Base-by-base conservation (phyloP, 1,140 invertebrate genomes). In the Drosophila ironensis region DNA sequence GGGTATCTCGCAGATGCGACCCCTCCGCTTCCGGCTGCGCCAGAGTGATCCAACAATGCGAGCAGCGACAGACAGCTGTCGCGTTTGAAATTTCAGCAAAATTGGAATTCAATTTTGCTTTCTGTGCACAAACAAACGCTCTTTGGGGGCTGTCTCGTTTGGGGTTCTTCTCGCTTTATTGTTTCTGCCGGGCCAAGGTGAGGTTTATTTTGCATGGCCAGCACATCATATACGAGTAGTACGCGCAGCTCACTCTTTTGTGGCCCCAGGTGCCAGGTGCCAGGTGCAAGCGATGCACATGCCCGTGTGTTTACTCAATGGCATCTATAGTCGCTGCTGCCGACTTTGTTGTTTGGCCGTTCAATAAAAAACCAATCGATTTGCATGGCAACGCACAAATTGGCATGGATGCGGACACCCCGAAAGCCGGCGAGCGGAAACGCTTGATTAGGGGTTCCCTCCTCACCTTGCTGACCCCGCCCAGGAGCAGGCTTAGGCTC, bases 381-480 rank as follows among this genome's bases (percentile, higher is more conserved):
- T 86, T 71, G 50, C 80, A 71, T 86, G 74, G 74, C 71, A 80
- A 78, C 66, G 56, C 63, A 66, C 76, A 74, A 80, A 74, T 80
- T 81, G 75, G 70, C 71, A 73, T 25, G 24, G 48, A 45, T 64
- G 11, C 28, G 9, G 25, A 30, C 45, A 52, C 63, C 27, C 25
- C 7, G 22, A 40, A 41, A 56, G 6, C 41, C 25, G 17, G 59
- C 28, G 38, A 78, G 28, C 72, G 77, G 78, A 82, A 78, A 71
- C 51, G 59, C 12, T 46, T 70, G 72, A 51, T 73, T 54, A 77
- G 78, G 71, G 78, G 59, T 73, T 64, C 70, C 64, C n/a, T n/a
- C n/a, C n/a, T n/a, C n/a, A n/a, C n/a, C n/a, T n/a, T n/a, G n/a
- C n/a, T n/a, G n/a, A n/a, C n/a, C n/a, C n/a, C n/a, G n/a, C n/a